Base-by-base conservation (phyloP, 2,888 invertebrate species). In the Caenorhabditis doughertyi region DNA sequence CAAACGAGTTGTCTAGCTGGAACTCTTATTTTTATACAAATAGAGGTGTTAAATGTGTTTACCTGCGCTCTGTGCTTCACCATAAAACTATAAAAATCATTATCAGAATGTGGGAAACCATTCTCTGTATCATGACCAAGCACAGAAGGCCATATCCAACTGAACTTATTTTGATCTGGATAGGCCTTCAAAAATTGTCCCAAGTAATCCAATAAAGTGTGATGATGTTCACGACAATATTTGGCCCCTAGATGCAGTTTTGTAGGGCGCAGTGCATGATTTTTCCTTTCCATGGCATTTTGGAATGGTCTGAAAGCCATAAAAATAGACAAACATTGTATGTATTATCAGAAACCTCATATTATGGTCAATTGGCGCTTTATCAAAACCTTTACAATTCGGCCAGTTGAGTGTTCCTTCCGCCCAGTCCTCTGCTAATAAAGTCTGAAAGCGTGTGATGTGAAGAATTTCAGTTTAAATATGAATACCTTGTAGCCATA, bases 371-470 rank as follows among this genome's bases (percentile, higher is more conserved):
- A 79, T 74, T 5, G 87, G 87, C 18, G 71, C 81, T n/a, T 84
- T 72, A 16, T 80, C 62, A 53, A 87, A 89, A 7, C 89, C 89
- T 29, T 58, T 56, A 42, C 89, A 89, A n/a, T 71, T 70, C 21
- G 85, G 86, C 83, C 84, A 89, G 68, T 89, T 89, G 35, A 88
- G 72, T 7, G 84, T 84, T 18, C 88, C 88, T 29, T 70, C 42
- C 0, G 85, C 85, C 88, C 88, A 88, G 65, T 89, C 89, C 56
- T 89, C 88, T 0, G 84, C 84, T 56, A 86, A 73, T 32, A 88
- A 25, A 0, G 88, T 88, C 74, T 79, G 21, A 0, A 58, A 65
- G 56, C 2, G 25, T 44, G 0, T 3, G 13, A 23, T 3, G 9
- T 42, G 18, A 27, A 39, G 16, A 47, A 3, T 18, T 7, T 2